Conservation (phyloP, 2,888 invertebrate species). For the Andrena chrysosceles region DNA sequence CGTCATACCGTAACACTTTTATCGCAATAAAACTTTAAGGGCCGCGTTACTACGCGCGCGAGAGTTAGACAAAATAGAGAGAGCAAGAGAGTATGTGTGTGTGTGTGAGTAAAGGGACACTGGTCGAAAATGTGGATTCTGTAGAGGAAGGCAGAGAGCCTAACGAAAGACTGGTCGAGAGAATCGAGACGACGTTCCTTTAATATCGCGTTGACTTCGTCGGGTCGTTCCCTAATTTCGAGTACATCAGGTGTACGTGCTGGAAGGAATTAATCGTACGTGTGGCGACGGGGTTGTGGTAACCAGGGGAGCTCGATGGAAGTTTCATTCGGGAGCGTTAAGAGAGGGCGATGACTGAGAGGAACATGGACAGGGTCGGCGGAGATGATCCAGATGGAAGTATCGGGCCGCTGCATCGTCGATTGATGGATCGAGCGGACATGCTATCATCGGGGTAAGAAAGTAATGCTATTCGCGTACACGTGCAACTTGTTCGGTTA, state of each 20-base stretch:
- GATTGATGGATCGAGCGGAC: slow-evolving; percentile 34
- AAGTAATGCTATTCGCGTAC: background rate
- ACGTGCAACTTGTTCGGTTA: slow-evolving; percentile 57
- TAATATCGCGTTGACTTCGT: slow-evolving; percentile 53
- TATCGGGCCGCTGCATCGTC: slow-evolving; percentile 15
- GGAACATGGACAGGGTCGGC: slow-evolving; percentile 19
- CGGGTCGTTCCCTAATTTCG: slow-evolving; percentile 37
- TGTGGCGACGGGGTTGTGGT: slow-evolving; percentile 17
- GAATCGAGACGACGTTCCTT: slow-evolving; percentile 71
- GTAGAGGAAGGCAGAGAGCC: slow-evolving; percentile 59
- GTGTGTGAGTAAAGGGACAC: background rate
- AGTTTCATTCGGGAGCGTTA: slow-evolving; percentile 19
- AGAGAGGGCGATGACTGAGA: slow-evolving; percentile 22
- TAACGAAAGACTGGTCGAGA: slow-evolving; percentile 62
- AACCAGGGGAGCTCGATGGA: slow-evolving; percentile 18
- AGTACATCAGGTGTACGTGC: slow-evolving; percentile 33
- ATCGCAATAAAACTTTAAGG: slow-evolving; percentile 57
- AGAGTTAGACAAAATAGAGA: background rate
- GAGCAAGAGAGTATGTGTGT: background rate
- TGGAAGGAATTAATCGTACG: slow-evolving; percentile 24
- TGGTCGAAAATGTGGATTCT: slow-evolving; percentile 39
- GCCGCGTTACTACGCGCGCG: slow-evolving; percentile 33
- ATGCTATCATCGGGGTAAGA: background rate
- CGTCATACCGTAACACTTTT: slow-evolving; percentile 46
- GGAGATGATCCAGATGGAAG: slow-evolving; percentile 15